Conservation (phyloP, 2,888 invertebrate species). For the Scaptomyza parva region DNA sequence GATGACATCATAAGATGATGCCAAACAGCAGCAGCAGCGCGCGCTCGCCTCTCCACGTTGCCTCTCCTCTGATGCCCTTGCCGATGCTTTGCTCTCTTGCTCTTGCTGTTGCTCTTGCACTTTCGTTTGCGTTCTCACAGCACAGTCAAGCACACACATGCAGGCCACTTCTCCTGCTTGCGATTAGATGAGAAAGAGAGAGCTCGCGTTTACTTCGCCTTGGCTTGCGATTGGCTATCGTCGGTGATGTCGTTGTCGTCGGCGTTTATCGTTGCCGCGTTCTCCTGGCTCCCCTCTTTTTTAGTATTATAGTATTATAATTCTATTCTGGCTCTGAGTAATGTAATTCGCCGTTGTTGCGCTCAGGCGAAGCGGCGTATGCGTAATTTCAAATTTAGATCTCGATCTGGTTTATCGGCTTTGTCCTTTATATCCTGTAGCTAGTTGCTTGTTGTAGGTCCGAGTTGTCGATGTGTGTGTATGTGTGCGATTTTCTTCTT, state of each 20-base stretch:
- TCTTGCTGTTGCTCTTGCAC: conserved; percentile 43
- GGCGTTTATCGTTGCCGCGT: conserved; percentile 14
- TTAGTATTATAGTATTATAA: not conserved
- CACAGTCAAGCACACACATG: conserved; percentile 46
- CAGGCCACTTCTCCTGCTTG: conserved; percentile 54
- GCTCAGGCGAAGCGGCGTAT: conserved; percentile 61
- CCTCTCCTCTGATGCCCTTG: conserved; percentile 27
- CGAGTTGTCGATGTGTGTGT: conserved; percentile 45
- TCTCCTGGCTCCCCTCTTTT: conserved; percentile 27
- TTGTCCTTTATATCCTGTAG: conserved; percentile 3
- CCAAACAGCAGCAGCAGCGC: conserved; percentile 86
- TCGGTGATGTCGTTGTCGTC: conserved; percentile 20
- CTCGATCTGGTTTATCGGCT: conserved; percentile 8
- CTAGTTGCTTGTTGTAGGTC: conserved; percentile 45
- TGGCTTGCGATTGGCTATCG: conserved; percentile 48
- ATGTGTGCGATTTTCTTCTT: conserved; percentile 10
- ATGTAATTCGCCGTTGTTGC: conserved; percentile 57
- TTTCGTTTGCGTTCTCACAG: conserved; percentile 48
- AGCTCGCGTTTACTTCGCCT: conserved; percentile 47
- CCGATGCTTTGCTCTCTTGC: conserved; percentile 9
- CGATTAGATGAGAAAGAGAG: conserved; percentile 30
- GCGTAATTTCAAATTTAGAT: conserved; percentile 64
- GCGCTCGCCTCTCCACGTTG: conserved; percentile 67
- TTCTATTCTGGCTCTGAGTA: conserved; percentile 7
- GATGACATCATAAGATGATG: conserved; percentile 96